Percentiles rank a stretch among this genome's conserved stretches.
phyloP scores from a whole-genome alignment of 2,888 invertebrate species.

The Cataglyphis livida region DNA sequence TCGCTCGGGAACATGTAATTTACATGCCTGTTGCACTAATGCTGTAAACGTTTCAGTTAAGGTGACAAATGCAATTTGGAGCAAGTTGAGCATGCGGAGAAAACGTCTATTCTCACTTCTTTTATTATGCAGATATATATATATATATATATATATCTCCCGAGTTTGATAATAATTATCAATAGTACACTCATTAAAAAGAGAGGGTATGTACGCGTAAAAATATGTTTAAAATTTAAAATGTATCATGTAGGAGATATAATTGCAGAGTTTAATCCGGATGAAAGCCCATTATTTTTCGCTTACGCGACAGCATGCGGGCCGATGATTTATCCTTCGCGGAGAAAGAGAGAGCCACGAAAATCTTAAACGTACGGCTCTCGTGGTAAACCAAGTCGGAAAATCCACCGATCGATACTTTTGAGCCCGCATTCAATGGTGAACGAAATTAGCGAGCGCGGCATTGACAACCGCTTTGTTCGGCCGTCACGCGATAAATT shows the following conservation, averaged over 20 bases:
- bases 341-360: neutral
- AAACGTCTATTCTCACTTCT: neutral
- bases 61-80: slow-evolving; percentile 3
- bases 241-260: neutral
- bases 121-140: neutral
- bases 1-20: slow-evolving; percentile 30
- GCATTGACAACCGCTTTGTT: slow-evolving; percentile 51
- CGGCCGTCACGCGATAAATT: slow-evolving; percentile 54
- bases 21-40: slow-evolving; percentile 53
- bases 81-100: neutral
- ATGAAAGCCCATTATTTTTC: slow-evolving; percentile 55
- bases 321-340: slow-evolving; percentile 62
- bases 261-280: neutral
- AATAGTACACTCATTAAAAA: neutral
- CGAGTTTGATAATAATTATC: neutral
- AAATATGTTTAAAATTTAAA: neutral
- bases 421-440: slow-evolving; percentile 48
- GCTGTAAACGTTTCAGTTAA: slow-evolving; percentile 24
- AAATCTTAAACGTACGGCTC: slow-evolving; percentile 28
- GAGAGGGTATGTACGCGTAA: neutral
- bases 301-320: slow-evolving; percentile 50
- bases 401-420: slow-evolving; percentile 42
- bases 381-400: neutral
- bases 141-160: no score
- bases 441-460: slow-evolving; percentile 47